Conservation (phyloP, 2,113 vertebrate genomes). For the Chloebia gouldiae region DNA sequence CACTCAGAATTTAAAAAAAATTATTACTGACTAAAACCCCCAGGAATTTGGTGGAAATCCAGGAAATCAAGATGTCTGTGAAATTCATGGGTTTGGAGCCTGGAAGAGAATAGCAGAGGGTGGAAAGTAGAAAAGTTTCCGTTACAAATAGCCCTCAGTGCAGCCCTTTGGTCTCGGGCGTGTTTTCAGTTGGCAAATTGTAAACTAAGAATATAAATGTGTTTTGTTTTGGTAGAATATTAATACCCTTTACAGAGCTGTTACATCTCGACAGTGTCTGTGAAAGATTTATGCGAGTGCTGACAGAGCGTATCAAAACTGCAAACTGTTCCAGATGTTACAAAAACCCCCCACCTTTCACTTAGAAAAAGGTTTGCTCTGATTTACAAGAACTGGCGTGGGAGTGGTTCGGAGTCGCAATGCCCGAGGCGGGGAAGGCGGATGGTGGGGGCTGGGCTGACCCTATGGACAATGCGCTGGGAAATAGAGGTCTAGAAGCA, state of each 20-base stretch:
- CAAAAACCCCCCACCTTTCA: conserved; percentile 5
- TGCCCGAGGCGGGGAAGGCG: neutral
- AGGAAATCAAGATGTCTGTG: neutral
- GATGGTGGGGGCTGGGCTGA: neutral
- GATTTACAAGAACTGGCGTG: neutral
- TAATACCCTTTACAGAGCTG: conserved; percentile 52
- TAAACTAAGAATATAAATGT: conserved; percentile 35
- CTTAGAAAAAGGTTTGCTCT: conserved; percentile 46
- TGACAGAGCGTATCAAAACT: conserved; percentile 57
- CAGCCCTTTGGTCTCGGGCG: neutral
- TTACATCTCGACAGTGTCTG: neutral
- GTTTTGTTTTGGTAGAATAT: conserved; percentile 40
- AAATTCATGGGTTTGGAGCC: neutral
- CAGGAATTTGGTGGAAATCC: neutral
- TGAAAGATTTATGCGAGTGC: conserved; percentile 28
- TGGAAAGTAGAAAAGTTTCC: conserved; percentile 55
- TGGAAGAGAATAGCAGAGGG: conserved; percentile 32
- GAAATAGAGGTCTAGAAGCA: conserved; percentile 42
- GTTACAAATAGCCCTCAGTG: conserved; percentile 50
- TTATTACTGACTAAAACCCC: neutral
- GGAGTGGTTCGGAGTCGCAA: neutral
- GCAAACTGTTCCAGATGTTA: conserved; percentile 62
- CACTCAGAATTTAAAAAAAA: neutral
- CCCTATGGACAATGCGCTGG: neutral
- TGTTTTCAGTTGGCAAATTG: conserved; percentile 22